Base-by-base conservation (phyloP, 2,113 vertebrate genomes). In the Gasterosteus aculeatus region DNA sequence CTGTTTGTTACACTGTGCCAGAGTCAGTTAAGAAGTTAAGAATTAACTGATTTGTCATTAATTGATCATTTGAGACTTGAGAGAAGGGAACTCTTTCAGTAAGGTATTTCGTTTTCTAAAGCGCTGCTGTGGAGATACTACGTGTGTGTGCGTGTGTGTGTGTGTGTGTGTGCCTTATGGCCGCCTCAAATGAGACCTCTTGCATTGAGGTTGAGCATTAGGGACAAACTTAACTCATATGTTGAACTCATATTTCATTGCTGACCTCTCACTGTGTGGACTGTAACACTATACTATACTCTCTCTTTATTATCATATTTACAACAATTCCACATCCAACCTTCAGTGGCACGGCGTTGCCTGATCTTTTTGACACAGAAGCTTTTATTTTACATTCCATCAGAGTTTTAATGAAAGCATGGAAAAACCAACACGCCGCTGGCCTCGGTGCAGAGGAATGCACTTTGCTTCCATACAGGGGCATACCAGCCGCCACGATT, bases 401-500 rank as follows among this genome's bases (percentile, higher is more conserved):
- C 35, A 74, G 42, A 58, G 39, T 75, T 79, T 67, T 59, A 62
- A 66, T 56, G 18, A 84, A 85, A 69, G 61, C 39, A 69, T 75
- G 72, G 75, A 83, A 88, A 78, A 72, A 76, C 47, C 54, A 66
- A 51, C 58, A 76, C 60, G 56, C 62, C 58, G 11, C 29, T 51
- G 54, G 38, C 54, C 31, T 85, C 83, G 78, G 64, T 3, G 35
- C 53, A 14, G 41, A 29, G 72, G 77, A 80, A 72, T 83, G 72
- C 26, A 69, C 49, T 62, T 26, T 69, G 57, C 63, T 86, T 77
- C 77, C 70, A 76, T 85, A 83, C 53, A 70, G 80, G 64, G 77
- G 59, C 83, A 80, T 59, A 85, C 75, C 74, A 46, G 77, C 33
- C 47, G 33, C 12, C 33, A 72, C 39, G 10, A 72, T 72, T 66